Evolutionary conservation across 2,113 vertebrate genomes (phyloP).

Genomic region (Synchiropus splendidus): DNA sequence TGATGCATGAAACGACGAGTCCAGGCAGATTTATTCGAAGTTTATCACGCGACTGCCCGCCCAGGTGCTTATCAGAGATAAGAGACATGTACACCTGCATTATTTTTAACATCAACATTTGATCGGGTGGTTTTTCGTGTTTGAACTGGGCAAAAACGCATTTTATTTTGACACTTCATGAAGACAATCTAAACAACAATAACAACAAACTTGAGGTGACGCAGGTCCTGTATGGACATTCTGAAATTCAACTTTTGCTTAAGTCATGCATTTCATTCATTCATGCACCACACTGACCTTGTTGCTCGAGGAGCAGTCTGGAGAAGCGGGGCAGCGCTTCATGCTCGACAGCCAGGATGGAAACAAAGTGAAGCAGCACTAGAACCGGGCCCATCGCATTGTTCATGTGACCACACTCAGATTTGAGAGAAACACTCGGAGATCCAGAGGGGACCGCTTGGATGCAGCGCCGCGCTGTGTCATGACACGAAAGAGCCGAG

Average conservation of each 20-base stretch:
- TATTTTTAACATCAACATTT: no score
- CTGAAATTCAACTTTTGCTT: conserved; percentile 3
- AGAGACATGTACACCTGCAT: no score
- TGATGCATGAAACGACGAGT: no score
- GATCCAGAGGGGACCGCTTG: conserved; percentile 34
- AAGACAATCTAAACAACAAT: no score
- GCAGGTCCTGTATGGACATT: no score
- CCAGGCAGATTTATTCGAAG: no score
- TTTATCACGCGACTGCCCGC: no score
- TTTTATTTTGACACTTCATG: no score
- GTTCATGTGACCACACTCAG: conserved; percentile 56
- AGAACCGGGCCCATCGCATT: conserved; percentile 77
- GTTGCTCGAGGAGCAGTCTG: conserved; percentile 62
- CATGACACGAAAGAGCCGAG: conserved; percentile 43
- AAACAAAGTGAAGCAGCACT: conserved; percentile 65
- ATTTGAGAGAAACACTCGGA: conserved; percentile 22
- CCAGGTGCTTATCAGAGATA: no score
- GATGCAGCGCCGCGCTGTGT: conserved; percentile 31
- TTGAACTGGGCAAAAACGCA: no score
- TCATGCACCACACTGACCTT: conserved; percentile 75
- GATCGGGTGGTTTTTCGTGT: no score
- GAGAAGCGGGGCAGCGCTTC: conserved; percentile 51
- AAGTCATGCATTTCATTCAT: background rate
- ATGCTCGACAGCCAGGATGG: conserved; percentile 59
- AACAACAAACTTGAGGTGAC: no score